Percentiles rank a stretch among this genome's conserved stretches.
phyloP scores from a whole-genome alignment of 2,888 invertebrate genomes.

The Cartodere bifasciata region DNA sequence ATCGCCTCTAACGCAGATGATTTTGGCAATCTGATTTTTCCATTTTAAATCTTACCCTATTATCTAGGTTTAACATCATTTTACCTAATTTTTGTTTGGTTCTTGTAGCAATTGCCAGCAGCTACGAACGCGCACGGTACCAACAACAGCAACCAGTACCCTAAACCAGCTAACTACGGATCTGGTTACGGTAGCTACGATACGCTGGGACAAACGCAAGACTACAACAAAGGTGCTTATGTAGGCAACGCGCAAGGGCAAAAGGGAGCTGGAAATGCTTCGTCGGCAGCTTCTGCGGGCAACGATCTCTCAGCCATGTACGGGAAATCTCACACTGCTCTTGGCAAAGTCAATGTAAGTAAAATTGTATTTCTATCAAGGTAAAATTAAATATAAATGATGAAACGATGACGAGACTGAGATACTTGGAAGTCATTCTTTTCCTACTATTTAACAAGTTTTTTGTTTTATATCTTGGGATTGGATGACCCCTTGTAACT shows the following conservation, averaged over 20 bases:
- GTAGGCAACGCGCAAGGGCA: slow-evolving; percentile 38
- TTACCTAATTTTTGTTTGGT: slow-evolving; percentile 2
- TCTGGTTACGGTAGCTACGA: slow-evolving; percentile 56
- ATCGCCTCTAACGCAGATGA: too few species aligned
- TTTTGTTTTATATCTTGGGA: slow-evolving; percentile 2
- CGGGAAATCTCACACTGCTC: slow-evolving; percentile 74
- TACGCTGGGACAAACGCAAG: slow-evolving; percentile 35
- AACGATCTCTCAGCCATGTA: slow-evolving; percentile 78
- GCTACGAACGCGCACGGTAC: slow-evolving; percentile 53
- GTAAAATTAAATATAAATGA: slow-evolving; percentile 13
- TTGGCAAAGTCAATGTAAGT: slow-evolving; percentile 84
- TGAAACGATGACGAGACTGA: slow-evolving; percentile 22
- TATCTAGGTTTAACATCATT: too few species aligned
- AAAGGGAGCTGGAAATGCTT: slow-evolving; percentile 30
- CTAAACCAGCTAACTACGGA: slow-evolving; percentile 45
- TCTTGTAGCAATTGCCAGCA: slow-evolving; percentile 51
- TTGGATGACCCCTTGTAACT: slow-evolving; percentile 4
- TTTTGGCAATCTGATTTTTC: too few species aligned
- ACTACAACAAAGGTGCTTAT: slow-evolving; percentile 41
- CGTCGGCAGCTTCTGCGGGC: slow-evolving; percentile 37
- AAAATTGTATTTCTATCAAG: slow-evolving; percentile 8
- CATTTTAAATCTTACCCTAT: too few species aligned
- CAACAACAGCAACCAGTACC: slow-evolving; percentile 57
- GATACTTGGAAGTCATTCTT: too few species aligned
- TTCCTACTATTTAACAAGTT: slow-evolving; percentile 5